Percentiles rank a stretch among this genome's conserved stretches.
phyloP scores from a whole-genome alignment of 2,888 invertebrate species.

The Nyleta sp. region DNA sequence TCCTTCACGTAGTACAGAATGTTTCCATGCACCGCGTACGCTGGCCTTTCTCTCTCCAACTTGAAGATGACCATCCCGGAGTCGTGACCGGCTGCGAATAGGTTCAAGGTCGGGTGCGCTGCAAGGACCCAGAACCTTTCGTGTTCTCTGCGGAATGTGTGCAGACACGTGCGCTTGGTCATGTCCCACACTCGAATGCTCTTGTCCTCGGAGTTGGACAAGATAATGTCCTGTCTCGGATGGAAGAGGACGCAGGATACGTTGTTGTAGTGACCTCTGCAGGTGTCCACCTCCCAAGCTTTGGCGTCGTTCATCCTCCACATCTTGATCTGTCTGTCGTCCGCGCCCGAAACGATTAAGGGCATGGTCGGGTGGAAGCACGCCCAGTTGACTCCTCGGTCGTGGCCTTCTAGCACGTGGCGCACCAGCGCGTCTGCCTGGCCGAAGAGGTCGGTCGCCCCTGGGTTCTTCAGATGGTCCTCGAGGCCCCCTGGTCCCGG shows the following conservation, averaged over 20 bases:
- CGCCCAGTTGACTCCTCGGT: conserved; percentile 99
- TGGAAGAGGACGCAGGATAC: conserved; percentile 99
- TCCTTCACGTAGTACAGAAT: conserved; percentile 98
- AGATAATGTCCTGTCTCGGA: conserved; percentile 97
- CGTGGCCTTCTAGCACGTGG: conserved; percentile 96
- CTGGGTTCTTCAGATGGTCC: conserved; percentile 93
- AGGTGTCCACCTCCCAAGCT: conserved; percentile 99
- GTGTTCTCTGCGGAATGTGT: conserved; percentile 96
- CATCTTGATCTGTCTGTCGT: conserved; percentile 98
- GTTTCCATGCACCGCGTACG: conserved; percentile 97
- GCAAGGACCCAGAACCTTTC: conserved; percentile 99
- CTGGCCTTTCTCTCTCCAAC: conserved; percentile 97
- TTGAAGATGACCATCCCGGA: conserved; percentile 95
- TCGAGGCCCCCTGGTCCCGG: conserved; percentile 96
- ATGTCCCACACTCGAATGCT: conserved; percentile 99
- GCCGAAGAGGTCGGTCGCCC: conserved; percentile 97
- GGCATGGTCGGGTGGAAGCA: conserved; percentile 97
- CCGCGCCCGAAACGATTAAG: conserved; percentile 98
- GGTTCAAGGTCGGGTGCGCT: conserved; percentile 96
- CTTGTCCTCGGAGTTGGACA: conserved; percentile 99
- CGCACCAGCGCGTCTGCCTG: conserved; percentile 96
- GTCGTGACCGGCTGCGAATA: conserved; percentile 99
- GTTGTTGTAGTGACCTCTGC: conserved; percentile 99
- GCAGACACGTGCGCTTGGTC: conserved; percentile 95
- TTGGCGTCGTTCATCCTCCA: conserved; percentile 99